Evolutionary conservation across 2,888 invertebrate genomes (phyloP), one percentile per base, ranked within the genome.

Genomic region (Acanthosepion lycidas): DNA sequence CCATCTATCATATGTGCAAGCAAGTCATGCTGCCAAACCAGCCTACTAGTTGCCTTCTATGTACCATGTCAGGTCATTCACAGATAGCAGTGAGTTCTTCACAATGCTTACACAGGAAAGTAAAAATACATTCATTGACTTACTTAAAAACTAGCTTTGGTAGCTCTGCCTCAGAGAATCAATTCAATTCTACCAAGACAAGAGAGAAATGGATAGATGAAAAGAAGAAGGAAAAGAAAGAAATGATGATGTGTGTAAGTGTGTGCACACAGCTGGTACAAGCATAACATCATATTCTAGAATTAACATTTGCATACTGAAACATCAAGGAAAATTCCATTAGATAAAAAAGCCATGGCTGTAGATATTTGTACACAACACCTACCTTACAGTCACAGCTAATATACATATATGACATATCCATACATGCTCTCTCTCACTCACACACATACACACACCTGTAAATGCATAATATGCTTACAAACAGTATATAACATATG

Each of bases 61-160:
- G n/a, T n/a, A n/a, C 78, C 78, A n/a, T 78, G 78, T 78, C 78
- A 78, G 78, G 78, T 78, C 78, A 78, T 78, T 78, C n/a, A n/a
- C 78, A 78, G 78, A 78, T 78, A 78, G 78, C 78, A n/a, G 78
- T 78, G 78, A 78, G 78, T n/a, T 78, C 78, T 78, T 78, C 15
- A n/a, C 78, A 78, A 78, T 78, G 78, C 78, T 78, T 78, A 78
- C n/a, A 78, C n/a, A 78, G n/a, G 78, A 78, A 78, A 78, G 78
- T 78, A 78, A 78, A 78, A 78, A 78, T 78, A 78, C 18, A 78
- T 78, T 78, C 78, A 78, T n/a, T n/a, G 78, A 78, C 78, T 78
- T 78, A 78, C n/a, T 78, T 78, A n/a, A n/a, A 78, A 78, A 78
- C n/a, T 33, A 78, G 78, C 78, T 78, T 78, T 78, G 78, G 78